Conservation (phyloP, 2,888 invertebrate genomes). For the Dryocosmus kuriphilus region DNA sequence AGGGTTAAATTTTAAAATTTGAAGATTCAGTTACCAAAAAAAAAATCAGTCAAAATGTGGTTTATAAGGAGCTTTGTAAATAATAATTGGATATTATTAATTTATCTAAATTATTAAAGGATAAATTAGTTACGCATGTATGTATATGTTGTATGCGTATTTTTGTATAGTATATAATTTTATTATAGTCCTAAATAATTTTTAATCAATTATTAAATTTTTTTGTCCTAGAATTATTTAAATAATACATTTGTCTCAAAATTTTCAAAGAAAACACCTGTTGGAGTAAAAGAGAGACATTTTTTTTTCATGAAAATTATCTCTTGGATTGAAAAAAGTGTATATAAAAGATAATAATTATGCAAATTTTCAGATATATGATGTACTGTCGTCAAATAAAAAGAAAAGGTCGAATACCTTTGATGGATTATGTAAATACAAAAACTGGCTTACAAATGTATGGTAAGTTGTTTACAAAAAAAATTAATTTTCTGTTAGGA, state of each 20-base stretch:
- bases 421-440: conserved; percentile 89
- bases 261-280: background rate
- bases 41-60: too few relatives aligned
- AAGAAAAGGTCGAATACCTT: conserved; percentile 83
- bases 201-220: too few relatives aligned
- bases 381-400: conserved; percentile 84
- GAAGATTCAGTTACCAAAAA: too few relatives aligned
- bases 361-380: conserved; percentile 81
- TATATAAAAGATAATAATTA: background rate
- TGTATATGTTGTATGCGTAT: too few relatives aligned
- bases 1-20: too few relatives aligned
- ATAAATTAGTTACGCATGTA: too few relatives aligned
- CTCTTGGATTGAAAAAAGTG: background rate
- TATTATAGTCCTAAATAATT: too few relatives aligned
- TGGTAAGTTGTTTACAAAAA: conserved; percentile 80
- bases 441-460: conserved; percentile 89
- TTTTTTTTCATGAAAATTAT: background rate
- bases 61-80: too few relatives aligned
- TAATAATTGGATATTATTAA: too few relatives aligned
- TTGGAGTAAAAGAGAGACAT: background rate
- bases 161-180: too few relatives aligned
- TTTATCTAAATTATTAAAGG: too few relatives aligned
- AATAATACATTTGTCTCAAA: background rate
- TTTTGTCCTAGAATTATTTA: too few relatives aligned
- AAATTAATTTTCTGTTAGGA: background rate